These are phyloP conservation scores for Sesamia inferens DNA, from an alignment of 2,888 invertebrate species.

Conservation along the genomic window DNA sequence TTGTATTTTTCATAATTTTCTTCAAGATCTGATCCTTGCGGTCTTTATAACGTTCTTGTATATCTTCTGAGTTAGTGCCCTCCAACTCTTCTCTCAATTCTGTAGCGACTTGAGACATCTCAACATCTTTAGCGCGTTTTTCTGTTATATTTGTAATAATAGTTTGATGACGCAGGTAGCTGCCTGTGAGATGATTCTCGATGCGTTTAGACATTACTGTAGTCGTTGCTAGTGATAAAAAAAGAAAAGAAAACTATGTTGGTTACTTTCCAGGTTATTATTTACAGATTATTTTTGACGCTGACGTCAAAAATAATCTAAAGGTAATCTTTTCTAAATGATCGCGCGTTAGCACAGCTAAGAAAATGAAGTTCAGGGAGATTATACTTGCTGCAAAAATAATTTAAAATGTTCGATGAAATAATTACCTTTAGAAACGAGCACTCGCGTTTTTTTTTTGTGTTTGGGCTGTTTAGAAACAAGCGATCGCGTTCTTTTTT, in stretches of 20 bases:
- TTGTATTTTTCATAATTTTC: background rate
- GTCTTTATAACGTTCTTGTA: background rate
- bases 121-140: constrained; percentile 6
- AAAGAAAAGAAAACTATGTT: constrained; percentile 11
- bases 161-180: constrained; percentile 3
- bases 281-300: too few relatives aligned
- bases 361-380: background rate
- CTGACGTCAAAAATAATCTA: background rate
- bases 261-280: background rate
- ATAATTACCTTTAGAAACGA: constrained; percentile 37
- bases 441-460: constrained; percentile 3
- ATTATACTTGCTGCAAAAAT: background rate
- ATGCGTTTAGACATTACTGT: background rate
- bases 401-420: background rate
- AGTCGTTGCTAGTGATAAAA: constrained; percentile 20
- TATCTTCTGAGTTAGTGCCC: background rate
- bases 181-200: constrained; percentile 1
- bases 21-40: background rate
- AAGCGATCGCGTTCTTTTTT: too few relatives aligned
- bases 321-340: background rate
- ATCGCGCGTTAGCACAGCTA: too few relatives aligned
- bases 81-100: constrained; percentile 66
- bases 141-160: background rate
- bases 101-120: constrained; percentile 60
- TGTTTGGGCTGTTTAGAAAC: background rate